Evolutionary conservation across 1,140 invertebrate genomes (phyloP).

Genomic region (Caenorhabditis brenneri): DNA sequence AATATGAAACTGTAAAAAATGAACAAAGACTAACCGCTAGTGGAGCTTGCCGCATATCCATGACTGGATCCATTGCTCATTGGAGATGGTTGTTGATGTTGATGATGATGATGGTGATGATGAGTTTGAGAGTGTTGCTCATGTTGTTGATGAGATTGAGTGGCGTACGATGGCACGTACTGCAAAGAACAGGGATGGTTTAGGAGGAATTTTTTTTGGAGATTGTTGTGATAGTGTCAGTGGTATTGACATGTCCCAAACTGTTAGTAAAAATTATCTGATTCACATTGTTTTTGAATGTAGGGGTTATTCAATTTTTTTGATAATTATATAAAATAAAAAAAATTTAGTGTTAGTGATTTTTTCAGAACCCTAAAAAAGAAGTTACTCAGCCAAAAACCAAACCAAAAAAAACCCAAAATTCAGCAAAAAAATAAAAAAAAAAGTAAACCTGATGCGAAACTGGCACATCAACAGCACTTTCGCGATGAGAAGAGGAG

Average conservation of each 20-base stretch:
- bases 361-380: no score
- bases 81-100: slow-evolving; percentile 11
- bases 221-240: no score
- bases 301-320: no score
- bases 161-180: slow-evolving; percentile 34
- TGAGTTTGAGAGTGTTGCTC: slow-evolving; percentile 32
- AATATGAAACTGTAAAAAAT: no score
- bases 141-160: slow-evolving; percentile 22
- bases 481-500: background rate
- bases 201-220: background rate
- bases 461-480: slow-evolving; percentile 26
- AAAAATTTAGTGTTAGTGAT: no score
- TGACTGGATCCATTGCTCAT: slow-evolving; percentile 35
- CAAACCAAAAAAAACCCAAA: background rate
- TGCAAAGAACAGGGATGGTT: background rate
- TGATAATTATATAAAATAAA: no score
- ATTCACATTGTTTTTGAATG: no score
- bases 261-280: no score
- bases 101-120: slow-evolving; percentile 13
- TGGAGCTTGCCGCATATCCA: slow-evolving; percentile 21
- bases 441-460: background rate
- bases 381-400: background rate
- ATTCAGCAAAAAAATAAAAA: no score
- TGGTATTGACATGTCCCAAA: no score
- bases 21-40: background rate